Evolutionary conservation across 1,140 invertebrate species (phyloP).

Genomic region (Teleopsis dalmanni): DNA sequence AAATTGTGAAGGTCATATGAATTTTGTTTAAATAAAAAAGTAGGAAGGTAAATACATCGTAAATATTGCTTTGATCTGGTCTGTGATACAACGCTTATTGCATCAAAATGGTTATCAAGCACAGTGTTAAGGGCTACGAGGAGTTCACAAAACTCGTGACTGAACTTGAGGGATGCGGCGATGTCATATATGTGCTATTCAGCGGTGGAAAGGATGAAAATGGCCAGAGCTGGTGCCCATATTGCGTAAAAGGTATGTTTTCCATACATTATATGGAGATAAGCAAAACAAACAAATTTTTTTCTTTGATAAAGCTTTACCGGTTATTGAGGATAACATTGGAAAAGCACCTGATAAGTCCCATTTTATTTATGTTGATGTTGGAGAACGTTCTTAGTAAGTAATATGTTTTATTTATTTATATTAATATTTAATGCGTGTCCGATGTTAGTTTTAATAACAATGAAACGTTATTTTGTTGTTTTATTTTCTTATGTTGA

Average conservation of each 20-base stretch:
- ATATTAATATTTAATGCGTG: not conserved
- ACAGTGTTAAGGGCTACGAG: conserved; percentile 52
- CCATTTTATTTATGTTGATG: conserved; percentile 60
- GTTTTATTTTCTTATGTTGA: no score
- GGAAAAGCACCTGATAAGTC: conserved; percentile 49
- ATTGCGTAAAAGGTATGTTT: conserved; percentile 59
- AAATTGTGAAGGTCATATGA: no score
- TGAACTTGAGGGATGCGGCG: conserved; percentile 41
- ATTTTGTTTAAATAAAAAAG: no score
- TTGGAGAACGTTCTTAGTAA: conserved; percentile 54
- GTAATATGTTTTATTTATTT: conserved; percentile 11
- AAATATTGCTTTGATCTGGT: no score
- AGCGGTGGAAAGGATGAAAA: conserved; percentile 57
- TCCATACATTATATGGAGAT: not conserved
- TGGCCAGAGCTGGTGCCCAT: conserved; percentile 64
- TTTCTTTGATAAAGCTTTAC: conserved; percentile 47
- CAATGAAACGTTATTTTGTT: not conserved
- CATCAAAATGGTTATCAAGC: conserved; percentile 52
- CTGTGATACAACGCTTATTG: no score
- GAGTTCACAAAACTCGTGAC: conserved; percentile 51
- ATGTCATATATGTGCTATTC: conserved; percentile 54
- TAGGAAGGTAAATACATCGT: no score
- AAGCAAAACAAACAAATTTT: not conserved
- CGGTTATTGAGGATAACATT: conserved; percentile 56
- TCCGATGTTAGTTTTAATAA: not conserved